Base-by-base conservation (phyloP, 2,797 vertebrate species). In the Gastrophryne carolinensis region DNA sequence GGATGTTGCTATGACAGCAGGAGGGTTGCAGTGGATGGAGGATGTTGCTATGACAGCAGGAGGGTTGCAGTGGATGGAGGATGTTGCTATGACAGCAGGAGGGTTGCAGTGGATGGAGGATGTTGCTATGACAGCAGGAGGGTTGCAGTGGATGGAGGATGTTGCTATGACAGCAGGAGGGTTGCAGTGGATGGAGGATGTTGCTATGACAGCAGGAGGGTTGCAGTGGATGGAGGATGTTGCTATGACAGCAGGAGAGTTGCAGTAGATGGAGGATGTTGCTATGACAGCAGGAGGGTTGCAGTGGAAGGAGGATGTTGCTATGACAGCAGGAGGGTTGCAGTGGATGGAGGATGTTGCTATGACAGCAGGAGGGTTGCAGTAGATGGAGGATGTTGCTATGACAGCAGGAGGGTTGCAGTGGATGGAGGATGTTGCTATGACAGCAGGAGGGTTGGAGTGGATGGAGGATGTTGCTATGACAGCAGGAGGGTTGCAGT, bases 291-390 rank as follows among this genome's bases (percentile, higher is more conserved):
- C n/a, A n/a, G n/a, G n/a, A n/a, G n/a, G n/a, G n/a, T n/a, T n/a
- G n/a, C n/a, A n/a, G n/a, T n/a, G n/a, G 93, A 52, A 90, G 95
- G 96, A 95, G 60, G 79, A 84, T 15, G 19, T 6, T 15, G 53
- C 37, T 5, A 0, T 27, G 47, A 15, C 9, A 11, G 4, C 34
- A 12, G 34, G 7, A 11, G 1, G 10, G 6, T 39, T 11, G 37
- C 6, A 1, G 12, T 11, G 37, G n/a, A 1, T 15, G 13, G 8
- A 9, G 37, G 12, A 5, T 39, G 37, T 15, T 3, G 37, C 13
- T 4, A 15, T 11, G 37, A 15, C 3, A 39, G 1, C 35, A n/a
- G 9, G 35, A 37, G 4, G 10, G 1, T 12, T 37, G 1, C 35
- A 37, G 35, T 34, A 34, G 4, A 9, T 34, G 95, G 96, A 95